Evolutionary conservation across 2,888 invertebrate species (phyloP), one percentile per base, ranked within the genome.

Genomic region (Metalampra italica): DNA sequence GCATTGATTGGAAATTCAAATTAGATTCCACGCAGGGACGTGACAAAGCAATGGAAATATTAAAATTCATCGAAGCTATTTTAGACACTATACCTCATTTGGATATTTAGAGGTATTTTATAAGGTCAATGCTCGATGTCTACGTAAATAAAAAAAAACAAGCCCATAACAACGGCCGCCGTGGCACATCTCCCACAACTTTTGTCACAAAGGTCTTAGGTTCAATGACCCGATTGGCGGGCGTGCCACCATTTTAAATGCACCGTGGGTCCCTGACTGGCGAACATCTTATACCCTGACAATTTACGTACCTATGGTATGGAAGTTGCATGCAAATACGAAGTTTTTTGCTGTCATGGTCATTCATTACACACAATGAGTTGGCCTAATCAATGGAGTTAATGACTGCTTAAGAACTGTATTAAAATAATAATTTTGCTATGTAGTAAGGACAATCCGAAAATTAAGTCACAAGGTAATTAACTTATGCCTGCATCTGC

Each of bases 211-310:
- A 85, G 85, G 82, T 78, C 67, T 69, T 61, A 49, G 73, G 84
- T 79, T 84, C 84, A 75, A 75, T 71, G 78, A 81, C 79, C 84
- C 70, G 82, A 78, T 87, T 86, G 78, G 85, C 86, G 78, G 83
- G 79, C 82, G 78, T 69, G 82, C 74, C 78, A 75, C 78, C 76
- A 81, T 86, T 84, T 83, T 75, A 77, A 79, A 81, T 80, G 77
- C 78, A 78, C 60, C 64, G 68, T 66, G 64, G 59, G 67, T 64
- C 66, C 59, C 58, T 47, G 52, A 22, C 53, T 46, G 53, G 54
- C 54, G 37, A 45, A 43, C 40, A 46, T 47, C 30, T 42, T 47
- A 14, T 38, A 29, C 42, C 29, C 12, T 29, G 22, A 22, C 42
- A 3, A 29, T 11, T 3, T 22, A 22, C 22, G 3, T 13, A 37